phyloP scores from a whole-genome alignment of 2,888 invertebrate species.

The Cyclophora punctaria region DNA sequence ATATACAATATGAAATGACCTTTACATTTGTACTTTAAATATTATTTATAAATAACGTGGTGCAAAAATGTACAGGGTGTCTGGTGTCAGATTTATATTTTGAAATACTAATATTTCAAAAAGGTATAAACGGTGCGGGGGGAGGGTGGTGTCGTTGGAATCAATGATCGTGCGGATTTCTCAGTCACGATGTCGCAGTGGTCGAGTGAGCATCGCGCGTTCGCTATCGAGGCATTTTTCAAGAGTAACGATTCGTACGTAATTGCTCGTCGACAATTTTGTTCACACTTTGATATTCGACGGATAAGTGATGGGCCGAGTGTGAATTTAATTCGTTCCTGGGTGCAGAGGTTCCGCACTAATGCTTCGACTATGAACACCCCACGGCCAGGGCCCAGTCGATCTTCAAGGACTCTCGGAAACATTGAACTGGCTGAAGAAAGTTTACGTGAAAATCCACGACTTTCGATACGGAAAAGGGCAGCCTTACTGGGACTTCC shows the following conservation, averaged over 20 bases:
- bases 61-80: too few species aligned
- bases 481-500: slow-evolving; percentile 11
- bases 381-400: slow-evolving; percentile 17
- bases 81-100: too few species aligned
- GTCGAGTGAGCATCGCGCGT: slow-evolving; percentile 1
- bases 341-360: slow-evolving; percentile 18
- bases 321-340: slow-evolving; percentile 20
- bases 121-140: too few species aligned
- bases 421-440: slow-evolving; percentile 17
- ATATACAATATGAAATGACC: too few species aligned
- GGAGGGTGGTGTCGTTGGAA: too few species aligned
- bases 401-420: slow-evolving; percentile 11
- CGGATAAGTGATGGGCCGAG: slow-evolving; percentile 19
- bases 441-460: slow-evolving; percentile 9
- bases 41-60: too few species aligned
- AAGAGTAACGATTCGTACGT: slow-evolving; percentile 12
- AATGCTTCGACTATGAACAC: slow-evolving; percentile 14
- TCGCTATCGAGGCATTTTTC: slow-evolving; percentile 15
- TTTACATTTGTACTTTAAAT: too few species aligned
- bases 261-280: slow-evolving; percentile 10
- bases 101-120: too few species aligned
- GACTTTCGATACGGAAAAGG: slow-evolving; percentile 9
- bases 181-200: slow-evolving; percentile 14
- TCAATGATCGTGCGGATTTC: not conserved
- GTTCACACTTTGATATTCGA: slow-evolving; percentile 8